Percentiles rank a stretch among this genome's conserved stretches.
Evolutionary conservation across 2,113 vertebrate species (phyloP).

Genomic region (Riparia riparia): DNA sequence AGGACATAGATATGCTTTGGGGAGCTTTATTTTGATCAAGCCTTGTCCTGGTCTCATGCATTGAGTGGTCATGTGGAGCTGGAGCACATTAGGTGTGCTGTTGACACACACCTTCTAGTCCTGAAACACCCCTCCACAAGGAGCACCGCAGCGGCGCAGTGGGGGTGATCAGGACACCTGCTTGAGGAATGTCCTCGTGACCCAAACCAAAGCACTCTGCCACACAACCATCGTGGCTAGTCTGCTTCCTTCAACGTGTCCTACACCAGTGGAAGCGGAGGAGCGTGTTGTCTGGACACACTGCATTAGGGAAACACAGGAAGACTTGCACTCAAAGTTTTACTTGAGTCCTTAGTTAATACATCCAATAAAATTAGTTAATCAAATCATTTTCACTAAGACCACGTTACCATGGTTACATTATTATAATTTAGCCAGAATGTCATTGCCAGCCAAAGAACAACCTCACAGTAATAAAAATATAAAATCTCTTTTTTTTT

Average conservation of each 20-base stretch:
- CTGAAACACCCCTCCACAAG: not conserved
- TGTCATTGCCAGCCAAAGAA: not conserved
- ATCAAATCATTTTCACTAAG: not conserved
- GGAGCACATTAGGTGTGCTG: not conserved
- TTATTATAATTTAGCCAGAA: not conserved
- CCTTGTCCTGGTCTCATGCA: not conserved
- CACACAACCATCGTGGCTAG: fast-evolving
- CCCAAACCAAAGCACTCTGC: not conserved
- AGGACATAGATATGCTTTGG: not conserved
- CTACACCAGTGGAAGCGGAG: not conserved
- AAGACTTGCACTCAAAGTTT: not conserved
- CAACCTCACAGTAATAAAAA: not conserved
- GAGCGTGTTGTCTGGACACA: not conserved
- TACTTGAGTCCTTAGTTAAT: not conserved
- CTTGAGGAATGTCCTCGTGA: not conserved
- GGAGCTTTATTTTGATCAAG: not conserved
- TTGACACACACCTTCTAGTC: not conserved
- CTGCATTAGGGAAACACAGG: not conserved
- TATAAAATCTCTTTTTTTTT: not conserved
- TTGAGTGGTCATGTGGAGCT: not conserved
- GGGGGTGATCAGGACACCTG: not conserved
- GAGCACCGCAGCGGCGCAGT: fast-evolving
- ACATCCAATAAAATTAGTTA: not conserved
- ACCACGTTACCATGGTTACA: not conserved
- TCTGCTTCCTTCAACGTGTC: not conserved